These are phyloP conservation scores for Carapus acus DNA, from an alignment of 2,797 vertebrate genomes.

Conservation along the genomic window DNA sequence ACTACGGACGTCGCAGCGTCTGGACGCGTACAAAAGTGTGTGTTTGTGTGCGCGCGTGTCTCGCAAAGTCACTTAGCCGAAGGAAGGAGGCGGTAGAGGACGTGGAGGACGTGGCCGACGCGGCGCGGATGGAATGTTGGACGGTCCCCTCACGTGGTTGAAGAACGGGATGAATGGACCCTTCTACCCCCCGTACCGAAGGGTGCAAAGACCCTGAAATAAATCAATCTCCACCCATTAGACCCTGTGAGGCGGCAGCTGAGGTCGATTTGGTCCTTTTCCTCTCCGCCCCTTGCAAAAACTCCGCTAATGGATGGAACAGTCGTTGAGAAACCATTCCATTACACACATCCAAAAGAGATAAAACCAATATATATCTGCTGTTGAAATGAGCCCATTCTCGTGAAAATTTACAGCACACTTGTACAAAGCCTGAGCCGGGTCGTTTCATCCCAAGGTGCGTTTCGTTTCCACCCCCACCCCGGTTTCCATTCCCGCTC, in stretches of 20 bases:
- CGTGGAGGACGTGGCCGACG: conserved; percentile 25
- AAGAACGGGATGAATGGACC: conserved; percentile 24
- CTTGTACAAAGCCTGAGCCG: conserved; percentile 16
- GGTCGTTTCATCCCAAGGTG: neutral
- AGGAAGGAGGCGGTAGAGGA: conserved; percentile 14
- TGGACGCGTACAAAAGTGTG: conserved; percentile 18
- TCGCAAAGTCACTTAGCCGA: conserved; percentile 1
- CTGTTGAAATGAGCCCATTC: conserved; percentile 27
- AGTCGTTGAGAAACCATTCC: conserved; percentile 8
- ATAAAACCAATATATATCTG: conserved; percentile 30
- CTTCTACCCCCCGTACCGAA: conserved; percentile 16
- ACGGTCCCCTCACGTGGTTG: conserved; percentile 2
- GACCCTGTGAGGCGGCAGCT: conserved; percentile 11
- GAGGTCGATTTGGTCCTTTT: conserved; percentile 15
- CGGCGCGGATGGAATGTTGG: conserved; percentile 42
- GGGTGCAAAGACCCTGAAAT: conserved; percentile 5
- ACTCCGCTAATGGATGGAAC: conserved; percentile 27
- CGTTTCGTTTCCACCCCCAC: conserved; percentile 21
- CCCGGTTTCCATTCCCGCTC: conserved; percentile 24
- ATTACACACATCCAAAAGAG: conserved; percentile 15
- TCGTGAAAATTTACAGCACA: conserved; percentile 14
- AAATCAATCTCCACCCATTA: conserved; percentile 29
- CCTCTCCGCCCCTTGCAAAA: conserved; percentile 15
- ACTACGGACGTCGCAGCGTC: conserved; percentile 25
- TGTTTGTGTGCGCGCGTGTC: conserved; percentile 6